A percentile compares a stretch with the other conserved stretches of the same genome.
These are phyloP conservation scores for Phylloscopus whistleri DNA, from an alignment of 2,113 vertebrate genomes.

Conservation along the genomic window DNA sequence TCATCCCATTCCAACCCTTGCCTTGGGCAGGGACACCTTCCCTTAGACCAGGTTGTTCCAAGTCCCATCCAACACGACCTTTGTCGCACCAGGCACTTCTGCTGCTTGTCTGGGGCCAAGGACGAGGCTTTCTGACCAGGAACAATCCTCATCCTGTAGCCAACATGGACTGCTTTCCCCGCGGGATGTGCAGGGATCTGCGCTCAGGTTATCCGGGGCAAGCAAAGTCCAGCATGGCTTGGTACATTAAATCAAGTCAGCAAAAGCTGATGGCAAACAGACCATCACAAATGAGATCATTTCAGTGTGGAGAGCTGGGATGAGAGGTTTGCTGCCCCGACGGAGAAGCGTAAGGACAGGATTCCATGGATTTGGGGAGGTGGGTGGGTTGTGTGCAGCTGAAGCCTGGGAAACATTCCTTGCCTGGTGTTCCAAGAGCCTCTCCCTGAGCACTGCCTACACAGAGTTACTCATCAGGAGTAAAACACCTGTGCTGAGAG, in stretches of 20 bases:
- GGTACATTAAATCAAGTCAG: background rate
- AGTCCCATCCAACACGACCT: fast-evolving
- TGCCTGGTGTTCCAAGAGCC: background rate
- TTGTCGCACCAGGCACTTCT: background rate
- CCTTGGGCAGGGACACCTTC: background rate
- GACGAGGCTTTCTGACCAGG: background rate
- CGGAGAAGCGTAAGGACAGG: fast-evolving
- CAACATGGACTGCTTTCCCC: fast-evolving
- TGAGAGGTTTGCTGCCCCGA: background rate
- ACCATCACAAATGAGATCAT: background rate
- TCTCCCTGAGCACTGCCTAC: background rate
- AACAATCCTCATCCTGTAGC: background rate
- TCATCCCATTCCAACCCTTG: background rate
- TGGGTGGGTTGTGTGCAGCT: fast-evolving
- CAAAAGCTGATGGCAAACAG: background rate
- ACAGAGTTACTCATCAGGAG: background rate
- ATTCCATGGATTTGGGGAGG: fast-evolving
- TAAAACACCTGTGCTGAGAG: background rate
- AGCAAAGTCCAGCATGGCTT: background rate
- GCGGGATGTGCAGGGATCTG: fast-evolving
- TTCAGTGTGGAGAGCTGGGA: background rate
- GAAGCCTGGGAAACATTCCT: fast-evolving
- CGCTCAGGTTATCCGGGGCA: fast-evolving
- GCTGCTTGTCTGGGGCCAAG: background rate
- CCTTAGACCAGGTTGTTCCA: background rate